Conservation (phyloP, 2,113 vertebrate genomes). For the Pitta sordida region DNA sequence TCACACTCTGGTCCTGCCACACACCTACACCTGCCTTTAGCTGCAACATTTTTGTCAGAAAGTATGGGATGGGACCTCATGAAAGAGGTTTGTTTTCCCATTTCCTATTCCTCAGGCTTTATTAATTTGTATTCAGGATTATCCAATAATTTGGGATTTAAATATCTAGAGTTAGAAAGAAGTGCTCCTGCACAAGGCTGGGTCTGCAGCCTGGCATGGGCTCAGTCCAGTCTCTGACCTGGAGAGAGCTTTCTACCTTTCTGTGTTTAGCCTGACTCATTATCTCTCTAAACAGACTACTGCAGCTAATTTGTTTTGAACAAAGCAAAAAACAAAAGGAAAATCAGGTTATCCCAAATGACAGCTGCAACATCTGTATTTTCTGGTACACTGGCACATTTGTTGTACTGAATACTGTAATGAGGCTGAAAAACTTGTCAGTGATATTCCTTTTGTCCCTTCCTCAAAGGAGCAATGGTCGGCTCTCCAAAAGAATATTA, state of each 20-base stretch:
- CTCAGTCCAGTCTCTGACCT: conserved; percentile 5
- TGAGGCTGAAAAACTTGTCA: conserved; percentile 70
- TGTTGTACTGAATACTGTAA: conserved; percentile 78
- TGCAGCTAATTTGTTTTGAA: conserved; percentile 70
- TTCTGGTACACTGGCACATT: conserved; percentile 71
- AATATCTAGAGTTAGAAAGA: background rate
- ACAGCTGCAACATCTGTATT: conserved; percentile 76
- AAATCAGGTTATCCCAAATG: conserved; percentile 76
- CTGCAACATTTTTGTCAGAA: background rate
- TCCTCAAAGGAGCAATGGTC: conserved; percentile 67
- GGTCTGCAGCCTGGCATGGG: background rate
- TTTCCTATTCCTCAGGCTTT: background rate
- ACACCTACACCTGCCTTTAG: background rate
- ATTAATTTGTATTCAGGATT: background rate
- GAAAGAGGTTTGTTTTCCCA: background rate
- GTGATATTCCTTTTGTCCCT: conserved; percentile 72
- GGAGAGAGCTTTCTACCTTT: conserved; percentile 7
- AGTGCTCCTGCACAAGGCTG: accelerated
- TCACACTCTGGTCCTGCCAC: background rate
- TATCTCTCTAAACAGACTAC: conserved; percentile 63
- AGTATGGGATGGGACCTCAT: background rate
- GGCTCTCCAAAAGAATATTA: conserved; percentile 39
- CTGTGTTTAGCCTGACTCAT: conserved; percentile 47
- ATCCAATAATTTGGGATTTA: background rate
- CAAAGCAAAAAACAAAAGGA: conserved; percentile 72